Base-by-base conservation (phyloP, 2,888 invertebrate species). In the Stomorhina lunata region DNA sequence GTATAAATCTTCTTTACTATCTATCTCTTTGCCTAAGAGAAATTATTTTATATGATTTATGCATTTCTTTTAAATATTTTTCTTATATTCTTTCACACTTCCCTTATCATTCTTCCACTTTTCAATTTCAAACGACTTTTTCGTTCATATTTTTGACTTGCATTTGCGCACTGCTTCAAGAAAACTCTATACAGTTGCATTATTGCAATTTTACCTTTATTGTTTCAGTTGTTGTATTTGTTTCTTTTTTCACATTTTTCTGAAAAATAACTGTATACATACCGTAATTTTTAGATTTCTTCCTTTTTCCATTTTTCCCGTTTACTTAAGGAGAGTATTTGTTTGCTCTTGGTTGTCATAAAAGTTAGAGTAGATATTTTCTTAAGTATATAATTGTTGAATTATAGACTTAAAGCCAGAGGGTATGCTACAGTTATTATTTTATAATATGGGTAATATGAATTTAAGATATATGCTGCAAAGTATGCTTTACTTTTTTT, bases 171-270 rank as follows among this genome's bases (percentile, higher is more conserved):
- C 71, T 79, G 37, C 50, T 78, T 45, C 57, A 48, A 57, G 57
- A 57, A 57, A 48, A 55, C 22, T 76, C 25, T 66, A 15, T 76
- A 71, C 75, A 79, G 82, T 61, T 82, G 82, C 82, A 82, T 76
- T 61, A 79, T 71, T 82, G 82, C 82, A 82, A 45, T 82, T 82
- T 75, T 73, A 80, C 72, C 79, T 80, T 78, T 59, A 77, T 43
- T 63, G 68, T 73, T 61, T 40, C 59, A 59, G 55, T 77, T 59
- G 79, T 72, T 72, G 37, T 72, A 17, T 27, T 17, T 12, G 12
- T 25, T 65, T 29, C 9, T 53, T 45, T 63, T 76, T 37, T 45
- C 29, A 5, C 20, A 4, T 25, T 22, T n/a, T n/a, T 37, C 37
- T 43, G 43, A 15, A 12, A n/a, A 43, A 43, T 43, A 12, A 10